phyloP scores from a whole-genome alignment of 2,888 invertebrate genomes.

The Petrolisthes cinctipes region DNA sequence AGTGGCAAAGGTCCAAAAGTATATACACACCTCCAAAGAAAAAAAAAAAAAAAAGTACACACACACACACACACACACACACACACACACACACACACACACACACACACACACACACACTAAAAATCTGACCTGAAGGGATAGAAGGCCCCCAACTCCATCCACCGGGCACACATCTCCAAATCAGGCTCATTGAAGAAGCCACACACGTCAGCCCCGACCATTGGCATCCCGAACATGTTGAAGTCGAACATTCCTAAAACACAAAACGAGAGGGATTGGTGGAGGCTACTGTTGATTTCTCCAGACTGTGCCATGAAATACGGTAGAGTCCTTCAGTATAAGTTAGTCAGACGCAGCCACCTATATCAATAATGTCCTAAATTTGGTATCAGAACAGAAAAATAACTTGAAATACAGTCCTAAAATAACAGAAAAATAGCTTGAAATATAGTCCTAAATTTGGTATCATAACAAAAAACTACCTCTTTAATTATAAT shows the following conservation, averaged over 20 bases:
- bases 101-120: too few relatives aligned
- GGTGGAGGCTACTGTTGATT: neutral
- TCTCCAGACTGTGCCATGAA: neutral
- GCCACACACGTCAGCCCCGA: constrained; percentile 78
- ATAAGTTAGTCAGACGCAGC: too few relatives aligned
- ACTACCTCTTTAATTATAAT: too few relatives aligned
- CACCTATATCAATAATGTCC: too few relatives aligned
- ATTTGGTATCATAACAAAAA: too few relatives aligned
- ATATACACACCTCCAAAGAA: too few relatives aligned
- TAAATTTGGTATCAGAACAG: too few relatives aligned
- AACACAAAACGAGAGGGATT: neutral
- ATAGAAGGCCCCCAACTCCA: constrained; percentile 72
- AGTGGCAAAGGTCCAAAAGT: neutral
- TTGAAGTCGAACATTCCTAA: constrained; percentile 78
- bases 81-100: neutral
- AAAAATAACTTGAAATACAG: too few relatives aligned
- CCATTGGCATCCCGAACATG: constrained; percentile 84
- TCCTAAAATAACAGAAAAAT: too few relatives aligned
- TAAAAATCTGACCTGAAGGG: constrained; percentile 67
- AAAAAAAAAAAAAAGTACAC: too few relatives aligned
- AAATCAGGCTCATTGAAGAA: constrained; percentile 69
- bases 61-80: too few relatives aligned
- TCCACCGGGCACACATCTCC: constrained; percentile 73
- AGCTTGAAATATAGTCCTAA: too few relatives aligned
- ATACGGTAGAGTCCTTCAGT: neutral